A percentile compares a stretch with the other conserved stretches of the same genome.
Evolutionary conservation across 2,113 vertebrate genomes (phyloP).

Genomic region (Caranx melampygus): DNA sequence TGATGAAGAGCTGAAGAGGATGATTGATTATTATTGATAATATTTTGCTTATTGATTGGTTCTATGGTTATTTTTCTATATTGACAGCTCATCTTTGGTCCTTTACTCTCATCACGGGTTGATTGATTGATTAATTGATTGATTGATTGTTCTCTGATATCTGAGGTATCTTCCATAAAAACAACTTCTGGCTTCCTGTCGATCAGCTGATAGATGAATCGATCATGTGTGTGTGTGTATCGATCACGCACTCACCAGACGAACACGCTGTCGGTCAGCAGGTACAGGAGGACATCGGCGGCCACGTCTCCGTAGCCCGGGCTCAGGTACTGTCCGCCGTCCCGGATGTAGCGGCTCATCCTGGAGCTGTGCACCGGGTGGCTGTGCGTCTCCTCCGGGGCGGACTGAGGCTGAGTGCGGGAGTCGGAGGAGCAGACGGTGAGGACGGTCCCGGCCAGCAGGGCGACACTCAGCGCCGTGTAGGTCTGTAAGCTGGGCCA

Average conservation of each 20-base stretch:
- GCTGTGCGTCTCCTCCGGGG: background rate
- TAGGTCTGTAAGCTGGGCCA: background rate
- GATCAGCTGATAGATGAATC: too few species aligned
- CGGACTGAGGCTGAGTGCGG: background rate
- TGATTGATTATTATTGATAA: too few species aligned
- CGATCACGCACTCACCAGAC: background rate
- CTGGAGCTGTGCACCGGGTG: background rate
- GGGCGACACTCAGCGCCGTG: constrained; percentile 2
- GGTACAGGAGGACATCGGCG: background rate
- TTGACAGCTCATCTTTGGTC: too few species aligned
- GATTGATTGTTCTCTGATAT: too few species aligned
- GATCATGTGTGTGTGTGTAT: too few species aligned
- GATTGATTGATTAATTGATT: too few species aligned
- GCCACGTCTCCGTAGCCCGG: background rate
- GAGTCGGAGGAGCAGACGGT: constrained; percentile 2
- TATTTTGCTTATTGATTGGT: too few species aligned
- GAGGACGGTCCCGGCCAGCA: constrained; percentile 7
- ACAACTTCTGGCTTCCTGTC: too few species aligned
- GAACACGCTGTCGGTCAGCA: constrained; percentile 9
- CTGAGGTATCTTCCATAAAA: too few species aligned
- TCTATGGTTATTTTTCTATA: too few species aligned
- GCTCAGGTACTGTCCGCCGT: background rate
- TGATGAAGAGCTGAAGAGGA: too few species aligned
- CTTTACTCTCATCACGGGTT: too few species aligned
- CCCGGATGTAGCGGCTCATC: background rate